A percentile compares a stretch with the other conserved stretches of the same genome.
These are phyloP conservation scores for Tragelaphus strepsiceros DNA, from an alignment of 2,113 vertebrate species.

Conservation along the genomic window DNA sequence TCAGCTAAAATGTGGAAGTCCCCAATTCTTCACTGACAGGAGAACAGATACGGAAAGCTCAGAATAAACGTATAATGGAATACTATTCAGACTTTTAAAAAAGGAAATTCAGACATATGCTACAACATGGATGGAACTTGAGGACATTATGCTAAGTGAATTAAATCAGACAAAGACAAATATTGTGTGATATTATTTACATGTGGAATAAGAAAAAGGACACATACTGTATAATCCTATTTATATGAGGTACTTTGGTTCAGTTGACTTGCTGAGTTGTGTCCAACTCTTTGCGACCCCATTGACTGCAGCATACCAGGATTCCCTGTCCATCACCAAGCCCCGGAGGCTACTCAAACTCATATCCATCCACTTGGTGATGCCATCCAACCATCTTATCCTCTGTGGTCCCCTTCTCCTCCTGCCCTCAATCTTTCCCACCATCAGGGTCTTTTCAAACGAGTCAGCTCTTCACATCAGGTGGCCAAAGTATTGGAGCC, in stretches of 20 bases:
- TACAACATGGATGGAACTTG: neutral
- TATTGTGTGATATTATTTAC: neutral
- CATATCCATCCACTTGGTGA: neutral
- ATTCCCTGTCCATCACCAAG: neutral
- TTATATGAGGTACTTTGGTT: neutral
- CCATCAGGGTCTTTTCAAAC: neutral
- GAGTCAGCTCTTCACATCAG: neutral
- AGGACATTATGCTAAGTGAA: neutral
- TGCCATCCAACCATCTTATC: neutral
- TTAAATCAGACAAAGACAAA: neutral
- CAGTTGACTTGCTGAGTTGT: accelerated
- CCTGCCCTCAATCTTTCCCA: neutral
- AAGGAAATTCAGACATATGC: neutral
- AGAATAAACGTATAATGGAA: neutral
- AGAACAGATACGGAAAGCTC: neutral
- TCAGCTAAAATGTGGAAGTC: neutral
- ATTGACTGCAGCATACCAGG: neutral
- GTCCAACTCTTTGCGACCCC: neutral
- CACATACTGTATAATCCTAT: neutral
- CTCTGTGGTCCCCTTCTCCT: neutral
- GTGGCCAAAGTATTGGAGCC: neutral
- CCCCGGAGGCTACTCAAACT: neutral
- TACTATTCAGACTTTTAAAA: neutral
- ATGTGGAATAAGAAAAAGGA: neutral
- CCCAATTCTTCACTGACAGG: neutral